Evolutionary conservation across 2,113 vertebrate genomes (phyloP), one percentile per base, ranked within the genome.

Genomic region (Natator depressus): DNA sequence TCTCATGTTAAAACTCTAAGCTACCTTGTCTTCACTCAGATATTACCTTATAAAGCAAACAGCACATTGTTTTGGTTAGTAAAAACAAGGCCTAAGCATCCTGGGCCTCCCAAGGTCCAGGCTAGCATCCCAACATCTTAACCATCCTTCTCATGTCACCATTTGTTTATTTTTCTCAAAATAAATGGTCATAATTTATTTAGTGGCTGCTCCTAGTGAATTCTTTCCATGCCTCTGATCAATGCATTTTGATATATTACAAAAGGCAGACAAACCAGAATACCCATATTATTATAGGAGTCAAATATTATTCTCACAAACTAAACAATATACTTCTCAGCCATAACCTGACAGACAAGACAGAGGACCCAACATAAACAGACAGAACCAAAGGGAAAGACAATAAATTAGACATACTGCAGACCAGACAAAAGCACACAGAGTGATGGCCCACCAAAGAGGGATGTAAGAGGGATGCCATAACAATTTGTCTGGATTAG

Each of bases 281-380:
- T 54, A 65, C 1, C 51, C 0, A 0, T 27, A 79, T 31, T 27
- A 93, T 54, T 76, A 53, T 54, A 89, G 81, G 83, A 5, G 47
- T 82, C 50, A 83, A 91, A 69, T 16, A 8, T 57, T 53, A 93
- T 47, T 88, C 19, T 83, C 1, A 0, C 10, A 59, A 55, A 29
- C 79, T 92, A 89, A 88, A 92, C 12, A 62, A 62, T 31, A 62
- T 62, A 16, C 6, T 69, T 8, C 31, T 38, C 35, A 24, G 14
- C 19, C 65, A 38, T 31, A 6, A 85, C 83, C n/a, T 0, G 2
- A n/a, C 2, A 79, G n/a, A 49, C 83, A 85, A 0, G 0, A 72
- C 25, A 46, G 25, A 93, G 35, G 82, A 87, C 47, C 47, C 81
- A 89, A 8, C 59, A 62, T 29, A 62, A 62, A 59, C 1, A 91